Evolutionary conservation across 2,888 invertebrate genomes (phyloP), one percentile per base, ranked within the genome.

Genomic region (Sialis lutaria): DNA sequence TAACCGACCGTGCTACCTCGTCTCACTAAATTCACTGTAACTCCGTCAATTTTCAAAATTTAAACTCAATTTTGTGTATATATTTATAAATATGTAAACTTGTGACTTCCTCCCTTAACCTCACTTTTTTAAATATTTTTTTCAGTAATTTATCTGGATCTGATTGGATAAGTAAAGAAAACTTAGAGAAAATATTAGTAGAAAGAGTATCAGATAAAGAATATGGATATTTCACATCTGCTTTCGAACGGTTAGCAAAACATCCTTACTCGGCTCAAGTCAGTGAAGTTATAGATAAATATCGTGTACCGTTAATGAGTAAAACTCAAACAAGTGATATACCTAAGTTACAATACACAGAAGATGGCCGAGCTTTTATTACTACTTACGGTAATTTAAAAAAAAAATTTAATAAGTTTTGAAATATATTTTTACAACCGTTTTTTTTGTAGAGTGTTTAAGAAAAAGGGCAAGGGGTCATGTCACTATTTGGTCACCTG

Each of bases 401-500:
- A 34, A 34, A 34, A 34, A 34, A 34, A 7, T 6, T 7, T 7
- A 34, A 34, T 35, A 4, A 35, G n/a, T 43, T 40, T 31, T 40
- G 33, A 50, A n/a, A 7, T 8, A 37, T 10, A 37, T 7, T 37
- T 6, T 37, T 12, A 10, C 8, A 5, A 4, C 6, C 7, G 5
- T 12, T 43, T 31, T 6, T 48, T 55, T 60, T 62, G 35, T 51
- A 77, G 77, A 80, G 64, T 84, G 83, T 59, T 61, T 74, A 46
- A 72, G 86, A 50, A 89, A 88, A 64, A 66, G 68, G 49, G 77
- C 86, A 0, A 68, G 74, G 55, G 92, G 82, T 1, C 72, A 77
- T 61, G 90, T 93, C 0, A 87, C 81, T n/a, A 67, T 95, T 6
- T 72, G 70, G 50, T 75, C 77, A 8, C 83, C 89, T 22, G 95